Percentiles rank a stretch among this genome's conserved stretches.
Conservation (phyloP, 2,888 invertebrate species). For the Ophion ellenae region DNA sequence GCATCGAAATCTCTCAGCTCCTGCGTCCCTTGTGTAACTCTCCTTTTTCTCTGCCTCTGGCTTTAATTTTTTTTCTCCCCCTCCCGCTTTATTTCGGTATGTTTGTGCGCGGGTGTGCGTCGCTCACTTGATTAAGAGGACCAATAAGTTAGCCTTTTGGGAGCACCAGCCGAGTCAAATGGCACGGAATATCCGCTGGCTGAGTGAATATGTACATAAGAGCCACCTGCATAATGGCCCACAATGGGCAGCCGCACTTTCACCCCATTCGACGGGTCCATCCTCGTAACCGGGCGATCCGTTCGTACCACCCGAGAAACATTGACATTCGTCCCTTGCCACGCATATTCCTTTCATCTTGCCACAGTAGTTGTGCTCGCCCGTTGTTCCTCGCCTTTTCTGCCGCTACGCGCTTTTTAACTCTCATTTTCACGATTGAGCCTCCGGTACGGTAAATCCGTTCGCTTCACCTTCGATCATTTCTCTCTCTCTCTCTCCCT, state of each 20-base stretch:
- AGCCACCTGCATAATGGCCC: conserved; percentile 59
- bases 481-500: background rate
- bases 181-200: conserved; percentile 50
- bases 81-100: conserved; percentile 29
- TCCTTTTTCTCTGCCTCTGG: background rate
- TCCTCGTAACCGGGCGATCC: conserved; percentile 38
- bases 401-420: background rate
- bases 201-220: conserved; percentile 55
- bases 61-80: background rate
- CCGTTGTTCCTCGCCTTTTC: background rate
- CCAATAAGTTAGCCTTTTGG: conserved; percentile 79
- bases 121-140: conserved; percentile 75
- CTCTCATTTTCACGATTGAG: background rate
- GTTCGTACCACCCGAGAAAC: conserved; percentile 15
- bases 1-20: conserved; percentile 64
- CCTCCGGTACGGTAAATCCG: background rate
- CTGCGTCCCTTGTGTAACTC: conserved; percentile 39
- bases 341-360: conserved; percentile 3
- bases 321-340: conserved; percentile 14
- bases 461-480: background rate
- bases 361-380: background rate
- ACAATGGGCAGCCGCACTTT: conserved; percentile 52
- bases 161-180: conserved; percentile 70
- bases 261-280: background rate
- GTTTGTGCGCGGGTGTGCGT: conserved; percentile 27